Evolutionary conservation across 2,888 invertebrate species (phyloP).

Genomic region (Mythimna loreyi): DNA sequence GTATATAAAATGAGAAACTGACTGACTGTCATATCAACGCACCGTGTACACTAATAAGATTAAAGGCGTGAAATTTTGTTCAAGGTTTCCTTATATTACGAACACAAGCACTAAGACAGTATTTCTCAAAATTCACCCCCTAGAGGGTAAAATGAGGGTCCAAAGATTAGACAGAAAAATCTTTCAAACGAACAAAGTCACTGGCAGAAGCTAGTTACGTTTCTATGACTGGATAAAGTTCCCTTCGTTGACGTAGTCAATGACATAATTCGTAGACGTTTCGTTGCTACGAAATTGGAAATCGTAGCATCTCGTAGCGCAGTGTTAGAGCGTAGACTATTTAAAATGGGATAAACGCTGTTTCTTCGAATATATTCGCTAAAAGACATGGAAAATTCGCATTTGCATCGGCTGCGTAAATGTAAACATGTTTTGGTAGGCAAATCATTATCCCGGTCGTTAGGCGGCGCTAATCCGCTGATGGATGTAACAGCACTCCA

Average conservation of each 20-base stretch:
- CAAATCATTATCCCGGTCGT: slow-evolving; percentile 59
- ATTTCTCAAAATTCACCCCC: too few species aligned
- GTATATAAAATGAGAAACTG: too few species aligned
- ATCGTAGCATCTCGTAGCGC: slow-evolving; percentile 31
- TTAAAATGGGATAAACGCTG: background rate
- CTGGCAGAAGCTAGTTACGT: too few species aligned
- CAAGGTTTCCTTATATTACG: too few species aligned
- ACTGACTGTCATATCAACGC: too few species aligned
- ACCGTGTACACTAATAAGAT: too few species aligned
- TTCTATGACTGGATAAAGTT: background rate
- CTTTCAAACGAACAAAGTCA: too few species aligned
- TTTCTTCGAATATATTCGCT: slow-evolving; percentile 6
- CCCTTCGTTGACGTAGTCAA: background rate
- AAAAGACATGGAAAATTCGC: slow-evolving; percentile 16
- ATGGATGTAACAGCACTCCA: slow-evolving; percentile 53
- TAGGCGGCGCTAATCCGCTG: slow-evolving; percentile 57
- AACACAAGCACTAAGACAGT: too few species aligned
- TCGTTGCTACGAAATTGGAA: slow-evolving; percentile 36
- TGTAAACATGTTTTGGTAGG: slow-evolving; percentile 55
- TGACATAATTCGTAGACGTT: too few species aligned
- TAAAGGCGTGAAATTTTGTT: too few species aligned
- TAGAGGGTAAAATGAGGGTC: too few species aligned
- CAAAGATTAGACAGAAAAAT: too few species aligned
- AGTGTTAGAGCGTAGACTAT: slow-evolving; percentile 20
- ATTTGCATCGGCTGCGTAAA: slow-evolving; percentile 42